Percentiles rank a stretch among this genome's conserved stretches.
These are phyloP conservation scores for Spilarctia lutea DNA, from an alignment of 2,888 invertebrate genomes.

Conservation along the genomic window DNA sequence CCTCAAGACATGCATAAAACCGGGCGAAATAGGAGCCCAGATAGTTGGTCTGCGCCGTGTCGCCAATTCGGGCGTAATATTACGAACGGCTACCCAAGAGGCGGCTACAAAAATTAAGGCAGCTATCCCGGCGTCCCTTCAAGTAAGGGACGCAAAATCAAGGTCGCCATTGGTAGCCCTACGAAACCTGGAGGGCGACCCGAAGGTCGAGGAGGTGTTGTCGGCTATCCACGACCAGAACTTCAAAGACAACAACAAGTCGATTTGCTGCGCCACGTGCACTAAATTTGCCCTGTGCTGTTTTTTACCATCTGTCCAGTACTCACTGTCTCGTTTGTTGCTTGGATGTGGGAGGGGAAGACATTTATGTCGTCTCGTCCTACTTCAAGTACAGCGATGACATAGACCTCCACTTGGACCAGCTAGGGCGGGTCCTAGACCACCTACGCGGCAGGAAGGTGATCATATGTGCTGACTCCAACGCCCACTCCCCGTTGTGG, in stretches of 20 bases:
- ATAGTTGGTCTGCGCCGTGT: not conserved
- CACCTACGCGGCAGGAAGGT: slow-evolving; percentile 11
- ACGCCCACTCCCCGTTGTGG: slow-evolving; percentile 54
- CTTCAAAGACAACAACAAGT: too few species aligned
- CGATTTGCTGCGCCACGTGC: too few species aligned
- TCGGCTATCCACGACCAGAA: too few species aligned
- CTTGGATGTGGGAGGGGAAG: not conserved
- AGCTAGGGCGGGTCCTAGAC: slow-evolving; percentile 31
- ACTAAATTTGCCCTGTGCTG: too few species aligned
- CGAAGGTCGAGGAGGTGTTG: too few species aligned
- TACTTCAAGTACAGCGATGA: not conserved
- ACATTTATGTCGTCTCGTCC: not conserved
- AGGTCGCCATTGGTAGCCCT: too few species aligned
- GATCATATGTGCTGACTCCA: slow-evolving; percentile 40
- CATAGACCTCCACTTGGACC: slow-evolving; percentile 4
- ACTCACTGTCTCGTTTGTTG: slow-evolving; percentile 35
- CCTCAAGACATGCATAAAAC: not conserved
- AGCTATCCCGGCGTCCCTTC: not conserved
- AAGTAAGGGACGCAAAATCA: too few species aligned
- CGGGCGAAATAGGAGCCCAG: not conserved
- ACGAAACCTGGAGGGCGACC: too few species aligned
- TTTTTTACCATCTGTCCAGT: slow-evolving; percentile 24
- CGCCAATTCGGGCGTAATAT: not conserved
- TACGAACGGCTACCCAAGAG: not conserved
- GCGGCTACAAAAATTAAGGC: not conserved